These are phyloP conservation scores for Phocoena phocoena DNA, from an alignment of 2,113 vertebrate species.

Conservation along the genomic window DNA sequence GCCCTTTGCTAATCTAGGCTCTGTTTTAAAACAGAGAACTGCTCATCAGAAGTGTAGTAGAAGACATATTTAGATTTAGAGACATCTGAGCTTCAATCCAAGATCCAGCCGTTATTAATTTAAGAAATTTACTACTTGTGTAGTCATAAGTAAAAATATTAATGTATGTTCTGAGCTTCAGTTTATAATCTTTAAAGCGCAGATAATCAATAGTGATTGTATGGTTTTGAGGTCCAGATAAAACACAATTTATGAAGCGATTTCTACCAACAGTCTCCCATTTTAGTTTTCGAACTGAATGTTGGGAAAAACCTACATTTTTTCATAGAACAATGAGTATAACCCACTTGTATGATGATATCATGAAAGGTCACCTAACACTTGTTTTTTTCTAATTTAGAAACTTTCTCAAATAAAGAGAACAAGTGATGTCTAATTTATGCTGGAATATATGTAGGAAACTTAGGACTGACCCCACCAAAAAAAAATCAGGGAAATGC, in stretches of 20 bases:
- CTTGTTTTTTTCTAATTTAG: background rate
- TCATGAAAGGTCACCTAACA: background rate
- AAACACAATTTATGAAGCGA: background rate
- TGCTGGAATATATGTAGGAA: background rate
- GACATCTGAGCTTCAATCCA: background rate
- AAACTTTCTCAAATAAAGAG: conserved; percentile 8
- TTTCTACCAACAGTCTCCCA: background rate
- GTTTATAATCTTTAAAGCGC: background rate
- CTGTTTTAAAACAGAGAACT: background rate
- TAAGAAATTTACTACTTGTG: background rate
- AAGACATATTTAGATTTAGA: background rate
- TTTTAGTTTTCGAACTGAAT: conserved; percentile 14
- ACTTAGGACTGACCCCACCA: background rate
- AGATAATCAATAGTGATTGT: background rate
- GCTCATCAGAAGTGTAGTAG: background rate
- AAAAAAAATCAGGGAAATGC: background rate
- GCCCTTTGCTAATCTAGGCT: conserved; percentile 27
- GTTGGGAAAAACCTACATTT: background rate
- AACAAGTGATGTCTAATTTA: background rate
- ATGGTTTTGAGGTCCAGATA: background rate
- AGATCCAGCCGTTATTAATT: background rate
- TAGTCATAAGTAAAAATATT: background rate
- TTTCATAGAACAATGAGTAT: background rate
- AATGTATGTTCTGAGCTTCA: background rate
- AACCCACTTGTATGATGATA: background rate